Evolutionary conservation across 2,888 invertebrate genomes (phyloP).

Genomic region (Ethmia dodecea): DNA sequence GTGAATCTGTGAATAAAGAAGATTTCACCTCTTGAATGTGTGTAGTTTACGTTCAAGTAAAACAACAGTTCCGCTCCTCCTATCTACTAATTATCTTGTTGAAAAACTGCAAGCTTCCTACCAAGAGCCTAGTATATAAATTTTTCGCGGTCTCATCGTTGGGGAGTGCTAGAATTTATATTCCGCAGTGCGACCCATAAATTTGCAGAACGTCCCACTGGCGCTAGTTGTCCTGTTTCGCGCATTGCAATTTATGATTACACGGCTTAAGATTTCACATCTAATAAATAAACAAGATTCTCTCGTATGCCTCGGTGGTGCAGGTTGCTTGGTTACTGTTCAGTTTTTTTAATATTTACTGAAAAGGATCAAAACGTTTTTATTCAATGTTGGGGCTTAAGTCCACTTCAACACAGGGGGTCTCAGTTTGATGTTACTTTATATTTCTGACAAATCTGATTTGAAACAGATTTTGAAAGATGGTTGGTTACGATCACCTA

Average conservation of each 20-base stretch:
- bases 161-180: slow-evolving; percentile 61
- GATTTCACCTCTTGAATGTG: no score
- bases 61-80: background rate
- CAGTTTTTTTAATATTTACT: no score
- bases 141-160: slow-evolving; percentile 52
- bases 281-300: slow-evolving; percentile 30
- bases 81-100: slow-evolving; percentile 18
- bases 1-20: background rate
- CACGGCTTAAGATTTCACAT: slow-evolving; percentile 56
- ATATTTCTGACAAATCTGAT: no score
- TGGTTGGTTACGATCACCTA: no score
- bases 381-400: no score
- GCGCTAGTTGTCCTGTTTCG: slow-evolving; percentile 56
- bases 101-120: slow-evolving; percentile 11
- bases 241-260: slow-evolving; percentile 56
- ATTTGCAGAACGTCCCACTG: slow-evolving; percentile 64
- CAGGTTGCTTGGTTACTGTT: no score
- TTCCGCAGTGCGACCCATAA: slow-evolving; percentile 75
- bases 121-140: slow-evolving; percentile 40
- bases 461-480: no score
- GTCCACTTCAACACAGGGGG: no score
- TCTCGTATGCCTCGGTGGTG: no score
- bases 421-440: no score
- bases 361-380: no score
- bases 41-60: no score